phyloP scores from a whole-genome alignment of 2,113 vertebrate species.

The Misgurnus anguillicaudatus region DNA sequence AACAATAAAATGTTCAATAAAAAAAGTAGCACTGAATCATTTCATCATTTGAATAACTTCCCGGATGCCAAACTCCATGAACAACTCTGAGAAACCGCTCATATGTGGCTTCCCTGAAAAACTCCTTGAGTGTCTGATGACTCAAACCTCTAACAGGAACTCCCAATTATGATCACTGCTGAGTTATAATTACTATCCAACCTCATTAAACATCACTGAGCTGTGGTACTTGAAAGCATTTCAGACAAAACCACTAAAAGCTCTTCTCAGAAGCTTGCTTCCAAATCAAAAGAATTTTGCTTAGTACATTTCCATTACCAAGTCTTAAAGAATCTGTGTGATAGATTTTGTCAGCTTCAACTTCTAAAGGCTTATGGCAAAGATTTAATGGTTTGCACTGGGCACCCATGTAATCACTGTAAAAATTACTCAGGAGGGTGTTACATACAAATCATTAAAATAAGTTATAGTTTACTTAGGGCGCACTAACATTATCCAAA shows the following conservation, averaged over 20 bases:
- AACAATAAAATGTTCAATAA: neutral
- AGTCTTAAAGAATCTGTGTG: constrained; percentile 25
- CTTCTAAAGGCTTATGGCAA: no score
- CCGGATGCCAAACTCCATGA: neutral
- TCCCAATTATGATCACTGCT: constrained; percentile 54
- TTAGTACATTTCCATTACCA: constrained; percentile 54
- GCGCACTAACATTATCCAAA: no score
- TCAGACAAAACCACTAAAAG: constrained; percentile 37
- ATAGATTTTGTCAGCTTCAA: constrained; percentile 33
- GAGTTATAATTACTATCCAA: constrained; percentile 57
- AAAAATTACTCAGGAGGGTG: no score
- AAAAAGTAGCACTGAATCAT: neutral
- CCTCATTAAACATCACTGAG: constrained; percentile 43
- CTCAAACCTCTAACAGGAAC: constrained; percentile 62
- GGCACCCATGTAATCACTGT: no score
- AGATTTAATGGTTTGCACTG: no score
- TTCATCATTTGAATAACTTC: neutral
- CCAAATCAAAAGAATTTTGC: constrained; percentile 48
- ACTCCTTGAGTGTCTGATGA: constrained; percentile 51
- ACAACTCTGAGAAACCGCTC: constrained; percentile 13
- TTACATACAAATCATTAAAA: no score
- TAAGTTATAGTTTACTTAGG: no score
- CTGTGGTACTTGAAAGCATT: constrained; percentile 47
- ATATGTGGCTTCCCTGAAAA: constrained; percentile 25
- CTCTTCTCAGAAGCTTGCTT: constrained; percentile 52